Conservation (phyloP, 2,797 vertebrate genomes). For the Hoplostethus mediterraneus region DNA sequence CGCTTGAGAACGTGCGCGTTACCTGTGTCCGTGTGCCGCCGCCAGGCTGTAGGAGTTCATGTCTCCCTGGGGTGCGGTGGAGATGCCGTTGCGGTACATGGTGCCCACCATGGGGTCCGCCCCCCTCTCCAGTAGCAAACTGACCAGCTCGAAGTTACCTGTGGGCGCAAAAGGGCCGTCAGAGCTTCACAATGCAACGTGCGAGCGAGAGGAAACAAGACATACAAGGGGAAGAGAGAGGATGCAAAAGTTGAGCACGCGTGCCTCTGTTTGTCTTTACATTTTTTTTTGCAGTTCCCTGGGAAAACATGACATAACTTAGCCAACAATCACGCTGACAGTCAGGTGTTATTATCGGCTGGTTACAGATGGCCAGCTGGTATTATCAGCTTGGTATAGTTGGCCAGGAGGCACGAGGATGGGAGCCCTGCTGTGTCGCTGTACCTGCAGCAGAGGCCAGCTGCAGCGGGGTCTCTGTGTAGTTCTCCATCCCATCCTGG, state of each 20-base stretch:
- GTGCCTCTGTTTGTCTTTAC: conserved; percentile 40
- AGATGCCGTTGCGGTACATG: conserved; percentile 97
- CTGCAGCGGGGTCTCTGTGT: conserved; percentile 97
- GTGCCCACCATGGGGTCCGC: conserved; percentile 97
- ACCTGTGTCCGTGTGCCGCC: conserved; percentile 98
- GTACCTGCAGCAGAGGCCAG: conserved; percentile 96
- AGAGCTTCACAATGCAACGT: conserved; percentile 1
- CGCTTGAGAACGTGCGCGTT: conserved; percentile 57
- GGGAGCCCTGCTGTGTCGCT: conserved; percentile 39
- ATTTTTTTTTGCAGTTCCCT: conserved; percentile 11
- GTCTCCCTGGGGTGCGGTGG: conserved; percentile 94
- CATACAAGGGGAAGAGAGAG: conserved; percentile 2
- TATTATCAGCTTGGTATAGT: conserved; percentile 37
- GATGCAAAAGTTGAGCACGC: conserved; percentile 16
- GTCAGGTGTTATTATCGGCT: conserved; percentile 55
- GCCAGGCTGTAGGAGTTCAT: conserved; percentile 99
- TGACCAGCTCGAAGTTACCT: conserved; percentile 99
- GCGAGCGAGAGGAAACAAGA: not conserved
- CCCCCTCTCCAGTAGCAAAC: conserved; percentile 95
- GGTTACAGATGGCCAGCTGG: conserved; percentile 43
- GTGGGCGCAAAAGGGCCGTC: conserved; percentile 35
- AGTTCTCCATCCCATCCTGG: conserved; percentile 96
- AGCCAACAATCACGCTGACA: conserved; percentile 46
- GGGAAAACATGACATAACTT: conserved; percentile 23
- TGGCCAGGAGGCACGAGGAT: conserved; percentile 34